phyloP scores from a whole-genome alignment of 2,113 vertebrate genomes.

The Macquaria ambigua region DNA sequence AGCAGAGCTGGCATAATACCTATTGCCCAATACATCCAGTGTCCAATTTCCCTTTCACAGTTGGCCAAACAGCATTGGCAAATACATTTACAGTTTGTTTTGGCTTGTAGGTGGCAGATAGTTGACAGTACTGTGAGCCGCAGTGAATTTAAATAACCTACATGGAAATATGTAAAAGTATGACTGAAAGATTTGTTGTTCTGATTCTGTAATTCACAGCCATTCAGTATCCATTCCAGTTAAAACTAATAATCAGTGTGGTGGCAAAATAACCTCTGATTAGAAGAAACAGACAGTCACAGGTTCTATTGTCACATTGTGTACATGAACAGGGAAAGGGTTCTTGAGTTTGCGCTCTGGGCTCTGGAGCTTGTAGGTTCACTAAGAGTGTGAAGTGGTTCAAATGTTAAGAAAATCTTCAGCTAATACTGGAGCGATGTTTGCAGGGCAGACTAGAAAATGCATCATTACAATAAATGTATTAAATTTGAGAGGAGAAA shows the following conservation, averaged over 20 bases:
- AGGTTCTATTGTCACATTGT: not conserved
- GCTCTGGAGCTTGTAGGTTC: not conserved
- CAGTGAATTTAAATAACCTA: slow-evolving; percentile 20
- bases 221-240: not conserved
- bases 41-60: slow-evolving; percentile 50
- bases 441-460: not conserved
- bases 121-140: not conserved
- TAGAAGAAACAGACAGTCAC: too few relatives aligned
- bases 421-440: not conserved
- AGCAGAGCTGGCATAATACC: slow-evolving; percentile 44
- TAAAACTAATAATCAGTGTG: not conserved
- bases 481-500: not conserved
- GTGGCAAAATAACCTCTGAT: not conserved
- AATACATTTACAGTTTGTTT: slow-evolving; percentile 38
- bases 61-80: slow-evolving; percentile 39
- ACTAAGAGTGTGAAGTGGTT: not conserved
- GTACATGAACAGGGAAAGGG: not conserved
- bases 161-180: not conserved
- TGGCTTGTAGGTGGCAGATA: slow-evolving; percentile 20
- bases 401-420: not conserved
- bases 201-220: not conserved
- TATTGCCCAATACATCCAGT: slow-evolving; percentile 35
- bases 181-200: not conserved
- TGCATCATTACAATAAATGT: not conserved
- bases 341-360: not conserved